Conservation (phyloP, 2,113 vertebrate species). For the Podarcis muralis region DNA sequence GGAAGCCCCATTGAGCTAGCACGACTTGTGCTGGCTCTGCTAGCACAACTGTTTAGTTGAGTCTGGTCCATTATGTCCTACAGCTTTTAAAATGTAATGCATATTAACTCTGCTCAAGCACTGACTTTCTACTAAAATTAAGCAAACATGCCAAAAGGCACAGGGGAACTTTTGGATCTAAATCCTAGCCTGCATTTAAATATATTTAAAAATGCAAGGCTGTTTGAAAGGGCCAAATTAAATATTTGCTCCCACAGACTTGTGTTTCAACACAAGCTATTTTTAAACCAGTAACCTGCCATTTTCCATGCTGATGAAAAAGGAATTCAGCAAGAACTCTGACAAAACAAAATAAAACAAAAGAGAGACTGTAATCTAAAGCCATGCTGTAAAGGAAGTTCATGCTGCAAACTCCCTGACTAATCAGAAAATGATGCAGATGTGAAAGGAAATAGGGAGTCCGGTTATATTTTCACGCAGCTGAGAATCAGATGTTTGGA, state of each 20-base stretch:
- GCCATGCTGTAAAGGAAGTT: slow-evolving; percentile 62
- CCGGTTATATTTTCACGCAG: slow-evolving; percentile 69
- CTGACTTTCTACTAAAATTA: not conserved
- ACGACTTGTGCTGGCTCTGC: no score
- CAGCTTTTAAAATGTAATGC: not conserved
- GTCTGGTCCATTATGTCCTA: not conserved
- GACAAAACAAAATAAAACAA: slow-evolving; percentile 15
- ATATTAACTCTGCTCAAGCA: not conserved
- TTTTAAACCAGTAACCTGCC: slow-evolving; percentile 54
- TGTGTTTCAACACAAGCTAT: not conserved
- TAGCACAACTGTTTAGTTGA: not conserved
- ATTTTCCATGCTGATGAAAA: slow-evolving; percentile 63
- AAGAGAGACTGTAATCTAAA: slow-evolving; percentile 68
- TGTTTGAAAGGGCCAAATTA: slow-evolving; percentile 32
- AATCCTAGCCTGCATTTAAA: not conserved
- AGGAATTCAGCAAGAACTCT: slow-evolving; percentile 61
- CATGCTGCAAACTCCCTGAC: slow-evolving; percentile 57
- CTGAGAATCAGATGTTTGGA: slow-evolving; percentile 71
- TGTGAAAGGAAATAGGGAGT: slow-evolving; percentile 73
- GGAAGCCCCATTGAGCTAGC: no score
- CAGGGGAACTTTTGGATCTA: not conserved
- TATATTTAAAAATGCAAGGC: not conserved
- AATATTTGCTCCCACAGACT: slow-evolving; percentile 27
- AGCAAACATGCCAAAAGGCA: not conserved
- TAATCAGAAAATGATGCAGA: slow-evolving; percentile 70